Evolutionary conservation across 2,797 vertebrate species (phyloP).

Genomic region (Menidia menidia): DNA sequence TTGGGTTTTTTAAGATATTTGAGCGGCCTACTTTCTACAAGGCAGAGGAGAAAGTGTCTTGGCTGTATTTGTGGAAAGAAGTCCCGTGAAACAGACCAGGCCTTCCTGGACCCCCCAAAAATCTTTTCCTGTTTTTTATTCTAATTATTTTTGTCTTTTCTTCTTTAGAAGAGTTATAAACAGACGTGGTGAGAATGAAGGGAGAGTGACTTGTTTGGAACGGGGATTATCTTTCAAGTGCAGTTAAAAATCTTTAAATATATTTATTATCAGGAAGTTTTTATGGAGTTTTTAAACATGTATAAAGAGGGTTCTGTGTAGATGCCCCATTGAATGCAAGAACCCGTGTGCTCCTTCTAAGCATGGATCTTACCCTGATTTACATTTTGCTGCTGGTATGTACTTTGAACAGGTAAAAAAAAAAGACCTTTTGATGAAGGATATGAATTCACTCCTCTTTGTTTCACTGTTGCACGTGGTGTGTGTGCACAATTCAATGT

Average conservation of each 20-base stretch:
- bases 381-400: conserved; percentile 39
- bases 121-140: conserved; percentile 37
- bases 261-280: conserved; percentile 71
- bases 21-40: no score
- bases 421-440: conserved; percentile 44
- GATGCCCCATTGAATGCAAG: conserved; percentile 2
- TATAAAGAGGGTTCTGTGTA: conserved; percentile 24
- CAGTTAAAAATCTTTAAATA: conserved; percentile 38
- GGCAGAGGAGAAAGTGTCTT: no score
- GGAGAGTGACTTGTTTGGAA: conserved; percentile 54
- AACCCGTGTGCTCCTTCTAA: conserved; percentile 17
- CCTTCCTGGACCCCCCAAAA: conserved; percentile 50
- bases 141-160: conserved; percentile 37
- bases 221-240: conserved; percentile 44
- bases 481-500: conserved; percentile 43
- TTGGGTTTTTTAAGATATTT: no score
- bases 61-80: background rate
- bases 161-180: conserved; percentile 19
- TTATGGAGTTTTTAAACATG: conserved; percentile 70
- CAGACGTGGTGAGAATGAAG: conserved; percentile 68
- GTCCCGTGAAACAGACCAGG: conserved; percentile 20
- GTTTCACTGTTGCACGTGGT: conserved; percentile 44
- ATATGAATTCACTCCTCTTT: conserved; percentile 49
- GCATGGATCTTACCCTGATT: conserved; percentile 33
- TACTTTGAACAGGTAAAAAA: conserved; percentile 55